A percentile compares a stretch with the other conserved stretches of the same genome.
Evolutionary conservation across 1,140 invertebrate species (phyloP).

Genomic region (Aleiodes sp.): DNA sequence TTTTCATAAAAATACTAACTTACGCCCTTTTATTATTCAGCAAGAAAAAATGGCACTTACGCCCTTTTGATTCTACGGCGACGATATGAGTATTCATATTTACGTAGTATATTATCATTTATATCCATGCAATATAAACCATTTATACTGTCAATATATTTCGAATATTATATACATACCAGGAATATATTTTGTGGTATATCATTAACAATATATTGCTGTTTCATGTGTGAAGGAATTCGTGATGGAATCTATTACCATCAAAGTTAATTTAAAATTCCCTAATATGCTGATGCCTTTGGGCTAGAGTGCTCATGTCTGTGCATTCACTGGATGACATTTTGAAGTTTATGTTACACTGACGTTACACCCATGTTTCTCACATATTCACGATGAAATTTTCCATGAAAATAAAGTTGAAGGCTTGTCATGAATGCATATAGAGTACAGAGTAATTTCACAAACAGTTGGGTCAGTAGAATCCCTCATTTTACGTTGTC

Average conservation of each 20-base stretch:
- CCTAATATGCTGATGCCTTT: not conserved
- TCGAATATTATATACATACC: no score
- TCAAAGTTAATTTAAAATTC: not conserved
- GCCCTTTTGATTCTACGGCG: no score
- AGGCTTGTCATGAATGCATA: not conserved
- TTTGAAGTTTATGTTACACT: not conserved
- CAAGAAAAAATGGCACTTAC: no score
- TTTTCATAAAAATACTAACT: no score
- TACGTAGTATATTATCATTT: no score
- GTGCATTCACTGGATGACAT: not conserved
- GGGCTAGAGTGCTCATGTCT: not conserved
- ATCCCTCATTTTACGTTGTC: conserved; percentile 14
- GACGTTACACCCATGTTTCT: not conserved
- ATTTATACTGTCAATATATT: no score
- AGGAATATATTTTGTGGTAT: no score
- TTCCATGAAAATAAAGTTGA: not conserved
- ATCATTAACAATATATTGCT: no score
- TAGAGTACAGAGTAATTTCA: conserved; percentile 11
- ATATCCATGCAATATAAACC: no score
- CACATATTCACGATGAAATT: not conserved
- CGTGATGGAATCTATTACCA: not conserved
- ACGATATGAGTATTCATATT: no score
- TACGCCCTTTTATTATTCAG: no score
- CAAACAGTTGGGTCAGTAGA: conserved; percentile 1
- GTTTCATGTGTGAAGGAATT: no score